Evolutionary conservation across 2,113 vertebrate species (phyloP).

Genomic region (Sorex fumeus): DNA sequence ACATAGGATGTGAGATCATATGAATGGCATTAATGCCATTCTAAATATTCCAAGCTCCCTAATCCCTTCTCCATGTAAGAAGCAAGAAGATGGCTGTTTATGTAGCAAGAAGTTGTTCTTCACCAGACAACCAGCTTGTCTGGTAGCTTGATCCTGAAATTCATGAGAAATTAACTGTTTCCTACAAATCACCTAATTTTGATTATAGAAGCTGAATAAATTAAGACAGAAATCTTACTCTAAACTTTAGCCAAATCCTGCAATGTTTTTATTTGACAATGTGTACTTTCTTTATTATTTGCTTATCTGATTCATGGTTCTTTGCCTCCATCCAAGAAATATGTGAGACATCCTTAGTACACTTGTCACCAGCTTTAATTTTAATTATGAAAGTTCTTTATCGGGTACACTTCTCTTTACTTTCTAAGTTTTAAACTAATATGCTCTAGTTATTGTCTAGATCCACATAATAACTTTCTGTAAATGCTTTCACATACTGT

Average conservation of each 20-base stretch:
- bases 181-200: not conserved
- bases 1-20: too few species aligned
- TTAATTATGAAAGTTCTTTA: constrained; percentile 20
- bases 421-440: not conserved
- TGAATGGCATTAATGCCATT: not conserved
- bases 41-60: not conserved
- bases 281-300: constrained; percentile 7
- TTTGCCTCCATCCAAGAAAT: constrained; percentile 4
- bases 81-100: too few species aligned
- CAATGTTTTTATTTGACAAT: not conserved
- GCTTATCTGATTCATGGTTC: constrained; percentile 26
- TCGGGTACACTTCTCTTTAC: constrained; percentile 5
- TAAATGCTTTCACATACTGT: not conserved
- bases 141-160: not conserved
- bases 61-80: not conserved
- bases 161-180: not conserved
- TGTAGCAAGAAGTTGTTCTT: not conserved
- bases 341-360: constrained; percentile 9
- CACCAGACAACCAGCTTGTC: not conserved
- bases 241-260: not conserved
- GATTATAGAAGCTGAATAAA: not conserved
- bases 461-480: constrained; percentile 20
- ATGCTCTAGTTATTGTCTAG: not conserved
- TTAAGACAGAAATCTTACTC: not conserved
- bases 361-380: not conserved